Percentiles rank a stretch among this genome's conserved stretches.
phyloP scores from a whole-genome alignment of 2,113 vertebrate species.

The Ammodytes marinus region DNA sequence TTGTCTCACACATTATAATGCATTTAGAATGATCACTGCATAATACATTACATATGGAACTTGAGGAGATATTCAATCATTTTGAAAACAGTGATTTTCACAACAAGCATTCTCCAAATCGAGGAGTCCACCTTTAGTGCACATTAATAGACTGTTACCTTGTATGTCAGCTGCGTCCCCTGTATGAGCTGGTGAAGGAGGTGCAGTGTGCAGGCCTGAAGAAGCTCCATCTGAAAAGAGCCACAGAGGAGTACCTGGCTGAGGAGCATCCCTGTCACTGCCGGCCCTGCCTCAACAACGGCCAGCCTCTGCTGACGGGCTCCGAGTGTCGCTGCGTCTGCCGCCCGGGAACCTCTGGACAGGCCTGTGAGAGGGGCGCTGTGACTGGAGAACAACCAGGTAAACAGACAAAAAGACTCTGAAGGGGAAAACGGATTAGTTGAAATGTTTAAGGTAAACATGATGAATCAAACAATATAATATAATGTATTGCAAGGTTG shows the following conservation, averaged over 20 bases:
- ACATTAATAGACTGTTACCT: background rate
- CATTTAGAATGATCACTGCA: too few species aligned
- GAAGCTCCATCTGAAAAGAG: constrained; percentile 87
- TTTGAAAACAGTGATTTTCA: too few species aligned
- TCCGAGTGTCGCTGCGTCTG: constrained; percentile 90
- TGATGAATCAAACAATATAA: too few species aligned
- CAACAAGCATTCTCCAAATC: too few species aligned
- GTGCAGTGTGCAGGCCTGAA: constrained; percentile 91
- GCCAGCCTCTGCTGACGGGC: constrained; percentile 79
- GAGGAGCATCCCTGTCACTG: constrained; percentile 91
- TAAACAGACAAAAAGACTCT: constrained; percentile 56
- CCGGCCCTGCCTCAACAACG: constrained; percentile 90
- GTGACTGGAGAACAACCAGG: constrained; percentile 87
- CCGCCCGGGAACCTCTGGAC: constrained; percentile 88
- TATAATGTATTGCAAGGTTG: too few species aligned
- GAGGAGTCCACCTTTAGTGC: too few species aligned
- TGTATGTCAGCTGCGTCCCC: constrained; percentile 85
- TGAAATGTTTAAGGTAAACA: background rate
- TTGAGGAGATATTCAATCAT: too few species aligned
- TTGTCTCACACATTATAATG: too few species aligned
- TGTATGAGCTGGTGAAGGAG: constrained; percentile 94
- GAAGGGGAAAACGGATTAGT: background rate
- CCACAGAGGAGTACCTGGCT: constrained; percentile 89
- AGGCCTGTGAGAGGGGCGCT: constrained; percentile 87
- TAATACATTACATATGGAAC: too few species aligned